Percentiles rank a stretch among this genome's conserved stretches.
phyloP scores from a whole-genome alignment of 2,888 invertebrate species.

The Drosophila ochracea region DNA sequence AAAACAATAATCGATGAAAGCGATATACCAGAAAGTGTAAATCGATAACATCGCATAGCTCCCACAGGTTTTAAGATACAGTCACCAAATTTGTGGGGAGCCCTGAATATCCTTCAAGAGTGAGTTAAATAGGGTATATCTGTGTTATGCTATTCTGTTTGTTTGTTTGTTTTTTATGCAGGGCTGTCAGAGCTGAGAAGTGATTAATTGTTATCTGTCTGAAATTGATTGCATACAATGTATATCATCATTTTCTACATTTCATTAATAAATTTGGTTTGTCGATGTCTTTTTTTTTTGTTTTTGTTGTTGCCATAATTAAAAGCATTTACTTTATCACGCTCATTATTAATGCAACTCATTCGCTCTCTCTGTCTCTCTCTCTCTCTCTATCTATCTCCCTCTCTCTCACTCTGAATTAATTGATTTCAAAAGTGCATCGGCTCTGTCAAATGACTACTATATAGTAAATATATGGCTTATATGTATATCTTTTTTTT shows the following conservation, averaged over 20 bases:
- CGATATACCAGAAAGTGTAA: too few relatives aligned
- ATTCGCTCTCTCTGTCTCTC: background rate
- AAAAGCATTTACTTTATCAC: conserved; percentile 33
- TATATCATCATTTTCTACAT: background rate
- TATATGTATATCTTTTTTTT: conserved; percentile 13
- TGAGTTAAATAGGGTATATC: background rate
- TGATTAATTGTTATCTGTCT: conserved; percentile 2
- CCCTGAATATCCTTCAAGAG: background rate
- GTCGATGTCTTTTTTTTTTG: background rate
- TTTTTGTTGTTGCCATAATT: conserved; percentile 4
- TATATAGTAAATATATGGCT: background rate
- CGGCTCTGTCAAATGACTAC: background rate
- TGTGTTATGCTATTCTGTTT: background rate
- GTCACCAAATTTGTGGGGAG: background rate
- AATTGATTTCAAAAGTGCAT: conserved; percentile 35
- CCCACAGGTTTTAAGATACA: background rate
- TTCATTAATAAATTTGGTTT: conserved; percentile 13
- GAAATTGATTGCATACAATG: background rate
- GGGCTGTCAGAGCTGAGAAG: background rate
- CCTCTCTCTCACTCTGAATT: background rate
- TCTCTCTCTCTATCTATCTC: background rate
- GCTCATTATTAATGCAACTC: conserved; percentile 45
- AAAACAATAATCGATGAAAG: background rate
- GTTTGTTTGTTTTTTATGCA: background rate
- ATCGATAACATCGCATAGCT: background rate